Evolutionary conservation across 2,113 vertebrate genomes (phyloP), one percentile per base, ranked within the genome.

Genomic region (Gadus macrocephalus): DNA sequence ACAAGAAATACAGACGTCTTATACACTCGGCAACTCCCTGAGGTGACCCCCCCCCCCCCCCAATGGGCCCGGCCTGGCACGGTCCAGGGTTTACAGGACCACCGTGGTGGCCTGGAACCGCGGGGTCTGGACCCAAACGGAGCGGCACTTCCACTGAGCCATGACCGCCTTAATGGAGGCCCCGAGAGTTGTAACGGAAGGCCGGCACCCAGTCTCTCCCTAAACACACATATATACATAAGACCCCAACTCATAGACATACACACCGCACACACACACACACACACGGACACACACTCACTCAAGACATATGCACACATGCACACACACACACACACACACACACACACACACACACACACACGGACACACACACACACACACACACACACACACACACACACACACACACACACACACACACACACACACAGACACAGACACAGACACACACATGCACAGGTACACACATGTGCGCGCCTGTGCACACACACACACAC

Each of bases 21-120:
- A 49, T 9, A 7, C 8, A 12, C 8, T 42, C 16, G 16, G 8
- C 14, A 16, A 3, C 64, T 42, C 17, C 17, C 42, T 49, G 42
- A 56, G 12, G 42, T 66, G 79, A 75, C 78, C 72, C 68, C 64
- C 62, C 14, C 20, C 78, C 72, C 68, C 64, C 62, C 14, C 20
- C 15, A 3, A 28, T 65, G 58, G 62, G 70, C 64, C 63, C 55
- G 25, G 15, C 28, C 8, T 19, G 1, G 49, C 62, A 15, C 11
- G 42, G 15, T 5, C 28, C 22, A 31, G 53, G 19, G 16, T 56
- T 58, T 60, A 56, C 53, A 60, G 70, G 63, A 72, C 63, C 70
- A 66, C 63, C 63, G 15, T 12, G 62, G 28, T 53, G 38, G 58
- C 53, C 59, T 61, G 59, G 42, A 49, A 49, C 42, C 42, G 42